Conservation (phyloP, 2,113 vertebrate species). For the Colaptes auratus region DNA sequence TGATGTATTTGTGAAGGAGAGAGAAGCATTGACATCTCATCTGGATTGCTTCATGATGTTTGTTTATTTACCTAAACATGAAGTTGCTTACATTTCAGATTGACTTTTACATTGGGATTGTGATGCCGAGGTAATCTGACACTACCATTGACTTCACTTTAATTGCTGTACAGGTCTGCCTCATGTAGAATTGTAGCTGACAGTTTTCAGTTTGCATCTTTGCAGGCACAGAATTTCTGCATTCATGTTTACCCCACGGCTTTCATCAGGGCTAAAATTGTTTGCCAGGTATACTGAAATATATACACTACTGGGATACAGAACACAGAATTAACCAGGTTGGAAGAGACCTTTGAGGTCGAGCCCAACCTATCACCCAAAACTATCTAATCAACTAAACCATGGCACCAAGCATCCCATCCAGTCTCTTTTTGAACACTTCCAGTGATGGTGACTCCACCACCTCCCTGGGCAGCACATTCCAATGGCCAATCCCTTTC, state of each 20-base stretch:
- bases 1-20: neutral
- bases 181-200: neutral
- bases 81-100: neutral
- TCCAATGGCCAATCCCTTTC: too few species aligned
- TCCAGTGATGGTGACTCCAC: too few species aligned
- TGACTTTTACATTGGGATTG: neutral
- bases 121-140: neutral
- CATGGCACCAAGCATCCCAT: too few species aligned
- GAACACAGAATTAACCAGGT: too few species aligned
- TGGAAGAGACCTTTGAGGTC: too few species aligned
- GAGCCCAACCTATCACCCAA: too few species aligned
- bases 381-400: too few species aligned
- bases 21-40: neutral
- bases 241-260: neutral
- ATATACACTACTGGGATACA: accelerated
- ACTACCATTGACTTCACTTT: neutral
- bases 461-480: too few species aligned
- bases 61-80: neutral
- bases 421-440: too few species aligned
- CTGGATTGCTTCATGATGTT: neutral
- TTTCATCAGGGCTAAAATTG: neutral
- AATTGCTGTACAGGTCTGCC: neutral
- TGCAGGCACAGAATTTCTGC: neutral
- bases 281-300: neutral
- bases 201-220: neutral